These are phyloP conservation scores for Drosophila aff. DNA, from an alignment of 1,140 invertebrate genomes.

Conservation along the genomic window DNA sequence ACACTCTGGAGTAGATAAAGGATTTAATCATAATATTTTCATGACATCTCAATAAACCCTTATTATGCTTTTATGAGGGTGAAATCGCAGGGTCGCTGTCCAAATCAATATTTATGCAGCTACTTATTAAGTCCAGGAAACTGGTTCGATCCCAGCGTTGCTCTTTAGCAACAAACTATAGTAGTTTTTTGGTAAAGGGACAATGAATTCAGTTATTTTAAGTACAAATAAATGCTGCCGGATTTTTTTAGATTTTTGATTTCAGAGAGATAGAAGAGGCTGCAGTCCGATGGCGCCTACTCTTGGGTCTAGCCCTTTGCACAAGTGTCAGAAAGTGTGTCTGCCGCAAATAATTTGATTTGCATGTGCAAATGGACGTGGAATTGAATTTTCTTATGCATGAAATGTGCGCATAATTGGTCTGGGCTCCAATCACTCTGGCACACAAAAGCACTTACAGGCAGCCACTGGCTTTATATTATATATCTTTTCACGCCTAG, in stretches of 20 bases:
- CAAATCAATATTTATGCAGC: too few species aligned
- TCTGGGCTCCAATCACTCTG: slow-evolving; percentile 35
- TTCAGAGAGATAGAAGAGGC: slow-evolving; percentile 20
- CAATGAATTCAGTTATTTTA: background rate
- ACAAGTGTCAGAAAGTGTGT: slow-evolving; percentile 62
- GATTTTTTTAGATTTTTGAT: slow-evolving; percentile 33
- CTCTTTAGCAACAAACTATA: background rate
- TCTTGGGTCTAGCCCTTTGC: slow-evolving; percentile 33
- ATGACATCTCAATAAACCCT: background rate
- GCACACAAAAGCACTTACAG: slow-evolving; percentile 24
- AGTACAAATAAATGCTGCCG: slow-evolving; percentile 25
- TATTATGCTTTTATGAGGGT: background rate
- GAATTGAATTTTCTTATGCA: slow-evolving; percentile 84
- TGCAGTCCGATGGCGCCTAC: slow-evolving; percentile 37
- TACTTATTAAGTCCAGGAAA: background rate
- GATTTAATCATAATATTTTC: background rate
- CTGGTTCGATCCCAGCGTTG: background rate
- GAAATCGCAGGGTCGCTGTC: background rate
- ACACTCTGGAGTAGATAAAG: background rate
- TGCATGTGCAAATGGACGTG: slow-evolving; percentile 83
- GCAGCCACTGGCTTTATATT: slow-evolving; percentile 9
- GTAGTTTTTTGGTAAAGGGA: background rate
- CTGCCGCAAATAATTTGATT: slow-evolving; percentile 82
- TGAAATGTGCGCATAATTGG: slow-evolving; percentile 81
- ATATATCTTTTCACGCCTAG: slow-evolving; percentile 25